These are phyloP conservation scores for Bombus superbus DNA, from an alignment of 1,140 invertebrate genomes.

Conservation along the genomic window DNA sequence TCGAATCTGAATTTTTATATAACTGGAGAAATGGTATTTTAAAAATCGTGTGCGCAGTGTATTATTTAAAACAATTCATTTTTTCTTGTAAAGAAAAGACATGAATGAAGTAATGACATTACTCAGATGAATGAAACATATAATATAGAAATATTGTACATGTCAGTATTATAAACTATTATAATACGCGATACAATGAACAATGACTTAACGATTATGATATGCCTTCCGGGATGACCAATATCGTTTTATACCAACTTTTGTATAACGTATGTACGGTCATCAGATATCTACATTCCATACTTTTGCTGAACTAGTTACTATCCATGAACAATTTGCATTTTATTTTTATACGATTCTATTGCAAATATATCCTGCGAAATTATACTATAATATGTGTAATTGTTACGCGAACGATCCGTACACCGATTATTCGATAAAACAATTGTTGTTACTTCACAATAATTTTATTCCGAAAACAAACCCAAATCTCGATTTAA, in stretches of 20 bases:
- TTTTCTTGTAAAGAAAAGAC: not conserved
- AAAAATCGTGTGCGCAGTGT: not conserved
- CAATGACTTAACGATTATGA: not conserved
- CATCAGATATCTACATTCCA: conserved; percentile 25
- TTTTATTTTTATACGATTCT: conserved; percentile 36
- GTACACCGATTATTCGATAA: conserved; percentile 4
- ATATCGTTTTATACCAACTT: conserved; percentile 6
- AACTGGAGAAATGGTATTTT: not conserved
- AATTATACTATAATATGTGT: not conserved
- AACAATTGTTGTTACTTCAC: conserved; percentile 17
- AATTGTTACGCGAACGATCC: not conserved
- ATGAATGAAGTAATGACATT: not conserved
- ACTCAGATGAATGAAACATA: not conserved
- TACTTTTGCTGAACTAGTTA: conserved; percentile 13
- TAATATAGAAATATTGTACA: not conserved
- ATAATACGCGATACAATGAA: not conserved
- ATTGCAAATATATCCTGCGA: not conserved
- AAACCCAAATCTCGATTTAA: not conserved
- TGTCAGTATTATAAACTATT: not conserved
- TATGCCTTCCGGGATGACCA: conserved; percentile 14
- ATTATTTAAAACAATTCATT: not conserved
- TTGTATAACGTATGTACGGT: not conserved
- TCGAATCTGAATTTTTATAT: not conserved
- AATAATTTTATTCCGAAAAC: not conserved
- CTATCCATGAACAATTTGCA: conserved; percentile 18